Conservation (phyloP, 1,140 invertebrate species). For the Cecropterus lyciades region DNA sequence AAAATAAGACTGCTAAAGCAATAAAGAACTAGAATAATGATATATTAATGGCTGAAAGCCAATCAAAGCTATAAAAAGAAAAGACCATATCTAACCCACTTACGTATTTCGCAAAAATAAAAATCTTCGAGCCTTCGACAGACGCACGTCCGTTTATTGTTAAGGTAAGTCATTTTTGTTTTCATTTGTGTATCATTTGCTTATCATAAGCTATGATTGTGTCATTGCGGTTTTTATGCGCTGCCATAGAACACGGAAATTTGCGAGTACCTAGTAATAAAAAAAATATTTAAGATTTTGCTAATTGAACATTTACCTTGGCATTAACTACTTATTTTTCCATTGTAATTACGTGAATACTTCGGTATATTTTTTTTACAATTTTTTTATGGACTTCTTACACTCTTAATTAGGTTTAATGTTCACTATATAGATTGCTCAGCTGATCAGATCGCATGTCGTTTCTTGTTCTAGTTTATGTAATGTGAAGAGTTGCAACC, state of each 20-base stretch:
- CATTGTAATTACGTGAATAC: background rate
- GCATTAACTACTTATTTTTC: background rate
- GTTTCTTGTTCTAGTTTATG: constrained; percentile 63
- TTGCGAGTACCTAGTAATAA: background rate
- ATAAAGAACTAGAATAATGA: constrained; percentile 61
- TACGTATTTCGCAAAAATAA: constrained; percentile 65
- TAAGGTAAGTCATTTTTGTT: constrained; percentile 70
- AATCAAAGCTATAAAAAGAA: constrained; percentile 56
- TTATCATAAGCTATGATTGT: constrained; percentile 15
- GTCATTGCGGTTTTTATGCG: constrained; percentile 28
- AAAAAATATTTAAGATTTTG: background rate
- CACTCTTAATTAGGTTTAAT: too few species aligned
- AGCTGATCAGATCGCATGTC: constrained; percentile 9
- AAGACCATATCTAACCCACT: constrained; percentile 64
- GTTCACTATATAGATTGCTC: background rate
- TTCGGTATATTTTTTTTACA: background rate
- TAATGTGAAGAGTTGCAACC: constrained; percentile 60
- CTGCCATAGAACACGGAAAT: constrained; percentile 25
- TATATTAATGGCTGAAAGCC: constrained; percentile 61
- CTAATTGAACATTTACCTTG: background rate
- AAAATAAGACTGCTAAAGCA: constrained; percentile 71
- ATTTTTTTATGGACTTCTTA: too few species aligned
- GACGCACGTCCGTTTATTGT: constrained; percentile 71
- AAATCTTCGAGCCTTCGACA: constrained; percentile 59
- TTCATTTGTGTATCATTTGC: constrained; percentile 45